A percentile compares a stretch with the other conserved stretches of the same genome.
These are phyloP conservation scores for Patella pellucida DNA, from an alignment of 2,888 invertebrate genomes.

Conservation along the genomic window DNA sequence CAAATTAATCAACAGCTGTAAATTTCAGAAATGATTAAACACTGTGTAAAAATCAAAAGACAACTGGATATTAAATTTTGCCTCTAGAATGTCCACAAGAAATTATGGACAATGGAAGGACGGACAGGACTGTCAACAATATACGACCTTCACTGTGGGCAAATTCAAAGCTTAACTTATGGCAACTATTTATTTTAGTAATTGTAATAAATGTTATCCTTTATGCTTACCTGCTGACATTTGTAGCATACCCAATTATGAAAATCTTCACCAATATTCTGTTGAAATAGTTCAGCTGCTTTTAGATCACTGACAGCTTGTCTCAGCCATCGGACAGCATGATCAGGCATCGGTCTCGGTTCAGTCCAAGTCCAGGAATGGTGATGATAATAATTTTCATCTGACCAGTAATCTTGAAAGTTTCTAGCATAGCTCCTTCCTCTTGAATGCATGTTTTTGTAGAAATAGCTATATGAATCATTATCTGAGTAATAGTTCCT, in stretches of 20 bases:
- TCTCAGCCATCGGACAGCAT: slow-evolving; percentile 21
- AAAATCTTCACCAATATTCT: not conserved
- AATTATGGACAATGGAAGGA: too few relatives aligned
- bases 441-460: slow-evolving; percentile 7
- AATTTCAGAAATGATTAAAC: too few relatives aligned
- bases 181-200: too few relatives aligned
- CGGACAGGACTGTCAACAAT: too few relatives aligned
- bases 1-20: too few relatives aligned
- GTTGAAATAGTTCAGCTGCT: slow-evolving; percentile 3
- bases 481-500: not conserved
- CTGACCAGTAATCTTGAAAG: not conserved
- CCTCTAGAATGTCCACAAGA: too few relatives aligned
- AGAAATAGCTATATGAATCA: not conserved
- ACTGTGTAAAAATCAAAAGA: too few relatives aligned
- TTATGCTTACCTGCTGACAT: slow-evolving; percentile 17
- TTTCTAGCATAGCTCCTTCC: slow-evolving; percentile 13
- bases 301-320: slow-evolving; percentile 19
- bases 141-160: too few relatives aligned
- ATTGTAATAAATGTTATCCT: not conserved
- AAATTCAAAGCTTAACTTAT: too few relatives aligned
- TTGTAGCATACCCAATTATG: slow-evolving; percentile 25
- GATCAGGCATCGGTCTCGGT: slow-evolving; percentile 16
- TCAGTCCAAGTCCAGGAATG: not conserved
- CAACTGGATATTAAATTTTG: too few relatives aligned
- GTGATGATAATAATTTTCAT: not conserved